These are phyloP conservation scores for Erpobdella octoculata DNA, from an alignment of 2,888 invertebrate genomes.

Conservation along the genomic window DNA sequence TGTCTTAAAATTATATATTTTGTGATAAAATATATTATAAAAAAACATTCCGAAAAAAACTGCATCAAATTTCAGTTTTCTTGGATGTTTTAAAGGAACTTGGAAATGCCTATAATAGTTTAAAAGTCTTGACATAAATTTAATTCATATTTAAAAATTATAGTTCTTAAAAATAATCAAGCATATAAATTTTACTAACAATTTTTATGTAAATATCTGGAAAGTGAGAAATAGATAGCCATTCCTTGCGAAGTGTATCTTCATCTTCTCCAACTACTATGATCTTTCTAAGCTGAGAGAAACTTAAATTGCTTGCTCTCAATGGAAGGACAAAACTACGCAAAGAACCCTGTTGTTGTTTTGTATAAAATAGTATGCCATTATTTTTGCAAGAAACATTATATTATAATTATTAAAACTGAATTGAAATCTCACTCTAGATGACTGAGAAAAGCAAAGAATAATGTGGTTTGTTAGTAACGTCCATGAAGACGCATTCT, in stretches of 20 bases:
- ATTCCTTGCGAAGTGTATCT: not conserved
- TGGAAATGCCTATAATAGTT: too few species aligned
- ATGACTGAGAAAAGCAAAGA: not conserved
- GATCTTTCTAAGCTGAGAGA: not conserved
- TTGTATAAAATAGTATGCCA: not conserved
- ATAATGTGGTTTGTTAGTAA: not conserved
- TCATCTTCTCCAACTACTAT: conserved; percentile 6
- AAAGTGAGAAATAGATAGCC: conserved; percentile 3
- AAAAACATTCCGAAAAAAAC: too few species aligned
- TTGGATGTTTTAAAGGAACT: too few species aligned
- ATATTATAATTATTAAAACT: too few species aligned
- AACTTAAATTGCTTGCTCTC: not conserved
- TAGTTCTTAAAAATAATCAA: not conserved
- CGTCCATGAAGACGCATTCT: too few species aligned
- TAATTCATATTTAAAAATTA: not conserved
- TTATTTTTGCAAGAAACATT: not conserved
- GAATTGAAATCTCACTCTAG: not conserved
- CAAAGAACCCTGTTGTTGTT: conserved; percentile 14
- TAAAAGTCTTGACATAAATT: too few species aligned
- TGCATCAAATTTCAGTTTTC: too few species aligned
- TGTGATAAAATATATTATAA: too few species aligned
- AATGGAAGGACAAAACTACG: conserved; percentile 19
- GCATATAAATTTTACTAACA: not conserved
- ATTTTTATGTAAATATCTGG: conserved; percentile 9
- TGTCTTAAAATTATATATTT: too few species aligned